phyloP scores from a whole-genome alignment of 1,140 invertebrate species.

The Planococcus citri region DNA sequence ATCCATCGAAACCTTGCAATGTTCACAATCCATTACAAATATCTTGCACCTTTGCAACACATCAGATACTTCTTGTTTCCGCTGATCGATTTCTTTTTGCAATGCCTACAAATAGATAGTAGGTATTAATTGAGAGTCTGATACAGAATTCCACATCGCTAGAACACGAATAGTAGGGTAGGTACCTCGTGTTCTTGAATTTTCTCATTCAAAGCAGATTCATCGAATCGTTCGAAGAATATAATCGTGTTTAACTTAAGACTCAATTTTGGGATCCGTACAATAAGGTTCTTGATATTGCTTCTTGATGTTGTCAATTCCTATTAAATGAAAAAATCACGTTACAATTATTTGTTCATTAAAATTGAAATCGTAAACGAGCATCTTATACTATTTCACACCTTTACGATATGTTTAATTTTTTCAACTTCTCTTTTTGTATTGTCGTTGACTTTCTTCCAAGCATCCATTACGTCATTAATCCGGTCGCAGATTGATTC shows the following conservation, averaged over 20 bases:
- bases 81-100: constrained; percentile 65
- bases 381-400: no score
- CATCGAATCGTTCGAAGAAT: constrained; percentile 49
- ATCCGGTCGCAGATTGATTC: constrained; percentile 8
- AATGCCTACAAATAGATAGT: constrained; percentile 42
- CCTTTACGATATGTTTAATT: constrained; percentile 21
- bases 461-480: constrained; percentile 18
- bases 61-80: constrained; percentile 65
- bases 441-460: constrained; percentile 19
- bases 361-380: no score
- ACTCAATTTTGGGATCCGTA: constrained; percentile 66
- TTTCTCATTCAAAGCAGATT: constrained; percentile 55
- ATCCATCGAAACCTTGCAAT: constrained; percentile 56
- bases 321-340: constrained; percentile 33
- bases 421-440: constrained; percentile 17
- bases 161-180: neutral
- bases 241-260: constrained; percentile 54
- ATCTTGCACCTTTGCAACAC: constrained; percentile 71
- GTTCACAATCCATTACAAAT: constrained; percentile 58
- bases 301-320: constrained; percentile 58
- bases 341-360: no score
- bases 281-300: constrained; percentile 55
- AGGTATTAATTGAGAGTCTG: constrained; percentile 11
- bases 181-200: constrained; percentile 54
- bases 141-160: neutral